Evolutionary conservation across 92 coral and sea anemone species (phyloP).

Genomic region (Pocillopora grandis): DNA sequence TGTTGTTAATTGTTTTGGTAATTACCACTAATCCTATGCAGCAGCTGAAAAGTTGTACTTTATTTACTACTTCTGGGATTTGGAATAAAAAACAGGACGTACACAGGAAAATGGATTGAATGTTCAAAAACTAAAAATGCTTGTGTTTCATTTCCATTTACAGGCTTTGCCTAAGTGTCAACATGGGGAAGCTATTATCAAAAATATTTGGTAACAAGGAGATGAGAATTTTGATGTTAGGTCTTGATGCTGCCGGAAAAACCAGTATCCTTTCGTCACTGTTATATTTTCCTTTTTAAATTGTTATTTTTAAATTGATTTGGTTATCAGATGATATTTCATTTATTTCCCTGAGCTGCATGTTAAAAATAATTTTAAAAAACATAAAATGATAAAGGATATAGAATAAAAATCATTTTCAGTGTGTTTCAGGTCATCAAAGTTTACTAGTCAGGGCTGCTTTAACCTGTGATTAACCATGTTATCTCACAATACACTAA

Average conservation of each 20-base stretch:
- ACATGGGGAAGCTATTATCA: constrained; percentile 86
- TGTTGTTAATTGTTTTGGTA: too few species aligned
- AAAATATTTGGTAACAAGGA: constrained; percentile 92
- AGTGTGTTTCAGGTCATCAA: background rate
- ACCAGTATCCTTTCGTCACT: constrained; percentile 86
- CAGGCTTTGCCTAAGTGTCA: constrained; percentile 44
- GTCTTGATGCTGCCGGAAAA: constrained; percentile 97
- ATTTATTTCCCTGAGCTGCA: too few species aligned
- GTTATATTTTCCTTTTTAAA: background rate
- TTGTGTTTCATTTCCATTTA: background rate
- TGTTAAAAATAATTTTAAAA: too few species aligned
- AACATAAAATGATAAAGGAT: background rate
- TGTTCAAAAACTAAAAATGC: background rate
- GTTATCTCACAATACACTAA: too few species aligned
- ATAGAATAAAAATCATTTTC: background rate
- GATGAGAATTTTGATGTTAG: constrained; percentile 96
- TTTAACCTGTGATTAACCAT: too few species aligned
- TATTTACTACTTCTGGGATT: too few species aligned
- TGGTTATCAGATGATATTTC: too few species aligned
- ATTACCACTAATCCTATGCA: too few species aligned
- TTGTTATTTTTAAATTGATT: too few species aligned
- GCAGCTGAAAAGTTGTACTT: too few species aligned
- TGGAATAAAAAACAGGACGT: too few species aligned
- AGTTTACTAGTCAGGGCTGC: too few species aligned
- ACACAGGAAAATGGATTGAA: background rate